Evolutionary conservation across 2,113 vertebrate species (phyloP).

Genomic region (Seriola dumerili): DNA sequence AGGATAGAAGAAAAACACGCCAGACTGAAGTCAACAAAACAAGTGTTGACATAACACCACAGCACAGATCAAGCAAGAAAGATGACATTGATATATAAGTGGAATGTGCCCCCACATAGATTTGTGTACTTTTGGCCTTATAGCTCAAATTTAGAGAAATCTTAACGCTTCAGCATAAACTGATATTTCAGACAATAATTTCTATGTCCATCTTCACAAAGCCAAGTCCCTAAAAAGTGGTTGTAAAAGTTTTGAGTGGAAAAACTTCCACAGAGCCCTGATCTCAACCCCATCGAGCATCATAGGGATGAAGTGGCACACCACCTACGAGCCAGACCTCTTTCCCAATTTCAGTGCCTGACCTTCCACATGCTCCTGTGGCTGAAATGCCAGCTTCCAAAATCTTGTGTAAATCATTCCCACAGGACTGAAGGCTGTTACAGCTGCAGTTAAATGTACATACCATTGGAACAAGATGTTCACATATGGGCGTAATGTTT

Average conservation of each 20-base stretch:
- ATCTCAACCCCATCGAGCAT: not conserved
- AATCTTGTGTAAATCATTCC: not conserved
- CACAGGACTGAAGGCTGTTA: not conserved
- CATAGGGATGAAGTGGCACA: not conserved
- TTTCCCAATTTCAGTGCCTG: not conserved
- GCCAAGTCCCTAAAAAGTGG: not conserved
- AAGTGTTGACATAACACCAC: not conserved
- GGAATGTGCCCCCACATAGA: not conserved
- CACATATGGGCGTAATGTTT: not conserved
- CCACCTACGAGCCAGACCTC: not conserved
- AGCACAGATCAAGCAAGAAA: not conserved
- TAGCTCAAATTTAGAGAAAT: not conserved
- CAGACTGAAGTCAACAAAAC: not conserved
- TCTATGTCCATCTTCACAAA: not conserved
- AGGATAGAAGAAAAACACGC: not conserved
- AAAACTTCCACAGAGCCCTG: not conserved
- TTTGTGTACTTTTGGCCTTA: not conserved
- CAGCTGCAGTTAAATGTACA: not conserved
- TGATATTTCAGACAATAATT: not conserved
- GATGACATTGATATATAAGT: not conserved
- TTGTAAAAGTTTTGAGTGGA: not conserved
- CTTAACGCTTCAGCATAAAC: not conserved
- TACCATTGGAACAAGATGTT: not conserved
- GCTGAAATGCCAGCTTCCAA: not conserved
- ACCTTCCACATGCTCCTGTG: conserved; percentile 1